phyloP scores from a whole-genome alignment of 2,888 invertebrate genomes.

The Nomada goodeniana region DNA sequence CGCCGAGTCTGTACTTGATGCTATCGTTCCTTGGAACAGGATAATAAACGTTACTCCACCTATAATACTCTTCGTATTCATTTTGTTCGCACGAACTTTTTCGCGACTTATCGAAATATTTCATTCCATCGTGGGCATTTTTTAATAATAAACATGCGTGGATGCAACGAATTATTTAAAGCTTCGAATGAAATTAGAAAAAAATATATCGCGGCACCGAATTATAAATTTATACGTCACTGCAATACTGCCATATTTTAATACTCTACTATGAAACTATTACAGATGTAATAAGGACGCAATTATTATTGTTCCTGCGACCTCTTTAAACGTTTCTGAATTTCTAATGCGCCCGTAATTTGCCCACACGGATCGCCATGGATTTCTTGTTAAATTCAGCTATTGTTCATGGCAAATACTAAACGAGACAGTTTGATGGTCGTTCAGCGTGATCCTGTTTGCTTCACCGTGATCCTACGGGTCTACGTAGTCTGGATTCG shows the following conservation, averaged over 20 bases:
- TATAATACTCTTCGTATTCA: not conserved
- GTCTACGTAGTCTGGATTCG: not conserved
- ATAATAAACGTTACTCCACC: conserved; percentile 29
- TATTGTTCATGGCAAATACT: not conserved
- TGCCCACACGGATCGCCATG: too few species aligned
- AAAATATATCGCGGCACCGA: too few species aligned
- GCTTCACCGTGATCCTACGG: not conserved
- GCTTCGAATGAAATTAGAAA: too few species aligned
- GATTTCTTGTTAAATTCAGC: too few species aligned
- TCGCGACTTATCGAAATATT: not conserved
- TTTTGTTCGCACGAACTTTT: not conserved
- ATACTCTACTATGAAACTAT: too few species aligned
- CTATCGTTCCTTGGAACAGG: conserved; percentile 4
- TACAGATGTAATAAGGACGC: too few species aligned
- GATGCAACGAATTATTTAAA: too few species aligned
- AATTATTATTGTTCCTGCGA: too few species aligned
- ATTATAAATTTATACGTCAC: too few species aligned
- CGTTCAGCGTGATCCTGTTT: conserved; percentile 9
- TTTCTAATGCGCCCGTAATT: too few species aligned
- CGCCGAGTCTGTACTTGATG: conserved; percentile 7
- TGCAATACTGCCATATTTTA: too few species aligned
- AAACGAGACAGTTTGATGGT: not conserved
- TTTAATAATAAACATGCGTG: not conserved
- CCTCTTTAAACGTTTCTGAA: too few species aligned
- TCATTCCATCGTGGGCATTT: not conserved